Evolutionary conservation across 1,140 invertebrate species (phyloP).

Genomic region (Drosophila nasuta): DNA sequence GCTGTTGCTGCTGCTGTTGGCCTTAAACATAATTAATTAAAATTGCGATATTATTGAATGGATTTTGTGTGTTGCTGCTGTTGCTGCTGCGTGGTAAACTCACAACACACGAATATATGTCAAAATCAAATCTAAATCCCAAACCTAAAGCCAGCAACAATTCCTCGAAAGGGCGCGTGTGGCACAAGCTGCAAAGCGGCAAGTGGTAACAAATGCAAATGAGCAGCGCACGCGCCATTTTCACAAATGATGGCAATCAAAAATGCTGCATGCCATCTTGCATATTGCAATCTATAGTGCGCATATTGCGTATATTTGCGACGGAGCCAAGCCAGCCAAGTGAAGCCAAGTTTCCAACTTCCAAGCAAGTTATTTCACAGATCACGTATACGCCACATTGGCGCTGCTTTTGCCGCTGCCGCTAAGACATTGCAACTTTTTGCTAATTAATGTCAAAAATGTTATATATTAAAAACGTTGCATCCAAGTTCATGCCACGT

Average conservation of each 20-base stretch:
- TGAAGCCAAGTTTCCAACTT: neutral
- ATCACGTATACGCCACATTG: constrained; percentile 62
- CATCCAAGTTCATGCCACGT: constrained; percentile 44
- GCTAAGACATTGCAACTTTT: constrained; percentile 49
- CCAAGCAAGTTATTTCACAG: constrained; percentile 43
- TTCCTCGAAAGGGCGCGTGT: constrained; percentile 14
- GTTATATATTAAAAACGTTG: constrained; percentile 43
- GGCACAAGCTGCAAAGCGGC: neutral
- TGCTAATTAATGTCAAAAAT: constrained; percentile 75
- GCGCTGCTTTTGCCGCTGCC: neutral
- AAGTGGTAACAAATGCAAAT: constrained; percentile 33
- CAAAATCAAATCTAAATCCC: constrained; percentile 13
- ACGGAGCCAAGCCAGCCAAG: neutral
- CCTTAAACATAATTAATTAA: constrained; percentile 58
- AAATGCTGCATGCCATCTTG: constrained; percentile 35
- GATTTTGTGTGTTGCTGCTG: neutral
- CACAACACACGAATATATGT: constrained; percentile 1
- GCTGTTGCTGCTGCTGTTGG: constrained; percentile 21
- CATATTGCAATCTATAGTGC: constrained; percentile 25
- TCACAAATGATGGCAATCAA: constrained; percentile 70
- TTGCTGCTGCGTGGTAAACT: neutral
- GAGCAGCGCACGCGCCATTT: constrained; percentile 58
- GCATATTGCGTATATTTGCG: constrained; percentile 12
- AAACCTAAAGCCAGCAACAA: constrained; percentile 17
- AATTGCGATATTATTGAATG: constrained; percentile 35